Percentiles rank a stretch among this genome's conserved stretches.
phyloP scores from a whole-genome alignment of 2,888 invertebrate species.

The Venusia cambrica region DNA sequence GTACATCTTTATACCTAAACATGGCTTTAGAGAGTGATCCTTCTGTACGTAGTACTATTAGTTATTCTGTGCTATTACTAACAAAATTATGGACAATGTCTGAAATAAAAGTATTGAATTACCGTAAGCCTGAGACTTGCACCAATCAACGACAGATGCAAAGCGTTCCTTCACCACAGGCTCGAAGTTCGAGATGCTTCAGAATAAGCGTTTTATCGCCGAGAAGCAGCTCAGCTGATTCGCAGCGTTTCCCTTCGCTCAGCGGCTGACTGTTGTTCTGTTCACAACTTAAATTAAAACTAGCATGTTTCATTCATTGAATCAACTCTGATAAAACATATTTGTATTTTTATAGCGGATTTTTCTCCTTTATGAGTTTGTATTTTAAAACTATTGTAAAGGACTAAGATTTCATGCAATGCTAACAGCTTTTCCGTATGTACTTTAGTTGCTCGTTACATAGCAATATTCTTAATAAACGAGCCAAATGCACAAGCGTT shows the following conservation, averaged over 20 bases:
- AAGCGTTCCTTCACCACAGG: conserved; percentile 32
- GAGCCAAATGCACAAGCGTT: too few species aligned
- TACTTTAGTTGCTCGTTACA: too few species aligned
- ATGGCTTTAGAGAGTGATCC: too few species aligned
- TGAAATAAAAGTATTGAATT: too few species aligned
- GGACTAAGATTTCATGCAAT: too few species aligned
- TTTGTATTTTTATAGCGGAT: conserved; percentile 1
- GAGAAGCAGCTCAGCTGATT: conserved; percentile 50
- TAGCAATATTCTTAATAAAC: too few species aligned
- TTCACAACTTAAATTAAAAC: conserved; percentile 30
- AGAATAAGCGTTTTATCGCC: conserved; percentile 76
- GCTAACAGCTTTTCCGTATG: too few species aligned
- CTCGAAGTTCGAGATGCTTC: conserved; percentile 49
- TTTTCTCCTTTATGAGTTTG: not conserved
- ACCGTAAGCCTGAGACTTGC: conserved; percentile 11
- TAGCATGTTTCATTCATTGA: conserved; percentile 15
- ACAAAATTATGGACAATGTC: too few species aligned
- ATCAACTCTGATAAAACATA: conserved; percentile 3
- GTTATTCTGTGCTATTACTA: too few species aligned
- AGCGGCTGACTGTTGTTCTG: conserved; percentile 19
- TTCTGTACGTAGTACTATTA: too few species aligned
- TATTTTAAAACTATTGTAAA: too few species aligned
- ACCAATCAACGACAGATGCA: conserved; percentile 21
- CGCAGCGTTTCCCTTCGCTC: conserved; percentile 24
- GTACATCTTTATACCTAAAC: too few species aligned